Evolutionary conservation across 2,113 vertebrate genomes (phyloP), one percentile per base, ranked within the genome.

Genomic region (Psephotus haematonotus): DNA sequence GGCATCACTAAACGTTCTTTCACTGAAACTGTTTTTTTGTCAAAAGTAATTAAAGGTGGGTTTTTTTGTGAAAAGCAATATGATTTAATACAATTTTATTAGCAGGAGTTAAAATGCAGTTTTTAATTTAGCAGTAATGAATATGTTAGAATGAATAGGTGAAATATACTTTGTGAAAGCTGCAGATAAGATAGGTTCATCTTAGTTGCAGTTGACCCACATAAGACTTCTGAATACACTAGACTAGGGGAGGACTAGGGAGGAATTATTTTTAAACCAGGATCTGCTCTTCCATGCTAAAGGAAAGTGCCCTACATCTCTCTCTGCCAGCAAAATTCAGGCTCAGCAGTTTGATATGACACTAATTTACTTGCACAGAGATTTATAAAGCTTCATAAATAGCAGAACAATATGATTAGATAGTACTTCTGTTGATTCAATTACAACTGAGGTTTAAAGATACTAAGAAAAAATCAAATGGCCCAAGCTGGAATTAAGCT

Each of bases 321-420:
- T 97, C 84, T 94, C 86, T 96, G 94, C 55, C 84, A 92, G 70
- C n/a, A 97, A 96, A 97, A 97, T 76, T 97, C 87, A 83, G 76
- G 82, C 86, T 97, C 93, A 97, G 95, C 81, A 93, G 67, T 94
- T 97, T 93, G 79, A 93, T 93, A 59, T 92, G 92, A 95, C 90
- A 94, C 69, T 96, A 96, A 97, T 97, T 97, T 96, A 93, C 92
- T 97, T 95, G 90, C 92, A 87, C 90, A 80, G 82, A 91, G 80
- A 98, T 95, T 96, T 95, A 95, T 95, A 95, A 96, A 96, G 86
- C 94, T 97, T 97, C 76, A 82, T 94, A 92, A 93, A 92, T 90
- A 96, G 95, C 68, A 95, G 88, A 94, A 95, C 84, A 84, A 95
- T 94, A 86, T 82, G 90, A 97, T 96, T 94, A 96, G 88, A 91